A percentile compares a stretch with the other conserved stretches of the same genome.
These are phyloP conservation scores for Thalassoma bifasciatum DNA, from an alignment of 2,113 vertebrate species.

Conservation along the genomic window DNA sequence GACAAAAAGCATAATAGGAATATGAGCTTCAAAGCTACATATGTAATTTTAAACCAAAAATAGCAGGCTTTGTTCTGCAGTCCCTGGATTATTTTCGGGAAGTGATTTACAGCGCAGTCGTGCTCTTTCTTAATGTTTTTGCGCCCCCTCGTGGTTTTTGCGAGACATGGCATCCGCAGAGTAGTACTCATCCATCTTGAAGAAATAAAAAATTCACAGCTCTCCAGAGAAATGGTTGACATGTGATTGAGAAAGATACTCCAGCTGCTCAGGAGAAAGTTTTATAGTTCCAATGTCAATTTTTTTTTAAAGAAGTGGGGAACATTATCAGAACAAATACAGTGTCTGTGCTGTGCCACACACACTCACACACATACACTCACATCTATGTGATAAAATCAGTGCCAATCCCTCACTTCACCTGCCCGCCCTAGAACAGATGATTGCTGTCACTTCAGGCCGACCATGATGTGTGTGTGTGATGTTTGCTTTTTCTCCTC, in stretches of 20 bases:
- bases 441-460: slow-evolving; percentile 40
- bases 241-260: slow-evolving; percentile 24
- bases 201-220: neutral
- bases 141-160: slow-evolving; percentile 64
- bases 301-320: too few relatives aligned
- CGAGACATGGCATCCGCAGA: neutral
- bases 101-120: neutral
- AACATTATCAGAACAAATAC: neutral
- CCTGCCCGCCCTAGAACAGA: slow-evolving; percentile 28
- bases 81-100: neutral
- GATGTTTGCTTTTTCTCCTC: neutral
- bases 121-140: slow-evolving; percentile 40
- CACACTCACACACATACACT: slow-evolving; percentile 17
- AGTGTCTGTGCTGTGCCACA: slow-evolving; percentile 1
- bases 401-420: slow-evolving; percentile 27
- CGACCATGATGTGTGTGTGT: slow-evolving; percentile 1
- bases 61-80: neutral
- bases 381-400: slow-evolving; percentile 5
- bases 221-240: slow-evolving; percentile 10
- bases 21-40: neutral
- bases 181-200: neutral
- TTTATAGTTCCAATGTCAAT: too few relatives aligned
- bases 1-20: too few relatives aligned
- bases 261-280: slow-evolving; percentile 12
- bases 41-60: neutral